phyloP scores from a whole-genome alignment of 2,888 invertebrate species.

The Agrotis clavis region DNA sequence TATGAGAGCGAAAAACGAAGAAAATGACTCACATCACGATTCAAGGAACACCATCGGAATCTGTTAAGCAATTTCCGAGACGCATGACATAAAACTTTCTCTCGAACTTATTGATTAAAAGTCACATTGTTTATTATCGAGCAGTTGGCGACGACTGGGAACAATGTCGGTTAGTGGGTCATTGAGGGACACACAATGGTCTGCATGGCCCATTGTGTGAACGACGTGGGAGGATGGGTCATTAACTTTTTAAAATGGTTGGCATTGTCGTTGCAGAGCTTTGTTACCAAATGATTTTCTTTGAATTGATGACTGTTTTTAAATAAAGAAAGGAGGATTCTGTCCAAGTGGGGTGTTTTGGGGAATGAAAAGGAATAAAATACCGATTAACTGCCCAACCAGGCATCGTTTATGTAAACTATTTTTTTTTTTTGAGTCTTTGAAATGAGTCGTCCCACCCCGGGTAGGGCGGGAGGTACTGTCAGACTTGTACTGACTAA shows the following conservation, averaged over 20 bases:
- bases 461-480: no score
- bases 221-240: slow-evolving; percentile 46
- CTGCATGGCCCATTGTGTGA: slow-evolving; percentile 38
- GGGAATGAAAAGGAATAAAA: no score
- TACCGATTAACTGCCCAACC: no score
- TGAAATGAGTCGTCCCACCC: no score
- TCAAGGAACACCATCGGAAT: slow-evolving; percentile 31
- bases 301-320: slow-evolving; percentile 11
- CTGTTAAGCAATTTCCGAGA: slow-evolving; percentile 54
- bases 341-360: no score
- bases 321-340: no score
- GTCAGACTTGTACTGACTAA: no score
- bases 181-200: slow-evolving; percentile 55
- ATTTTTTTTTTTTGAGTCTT: no score
- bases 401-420: no score
- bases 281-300: slow-evolving; percentile 25
- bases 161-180: slow-evolving; percentile 56
- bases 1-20: slow-evolving; percentile 19
- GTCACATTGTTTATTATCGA: slow-evolving; percentile 53
- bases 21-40: slow-evolving; percentile 35
- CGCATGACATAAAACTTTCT: slow-evolving; percentile 56
- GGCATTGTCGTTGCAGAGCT: slow-evolving; percentile 23
- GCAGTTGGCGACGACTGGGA: slow-evolving; percentile 25
- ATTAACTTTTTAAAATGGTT: slow-evolving; percentile 39
- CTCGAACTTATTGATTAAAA: slow-evolving; percentile 41